Evolutionary conservation across 2,888 invertebrate genomes (phyloP), one percentile per base, ranked within the genome.

Genomic region (Pachliopta kotzebuea): DNA sequence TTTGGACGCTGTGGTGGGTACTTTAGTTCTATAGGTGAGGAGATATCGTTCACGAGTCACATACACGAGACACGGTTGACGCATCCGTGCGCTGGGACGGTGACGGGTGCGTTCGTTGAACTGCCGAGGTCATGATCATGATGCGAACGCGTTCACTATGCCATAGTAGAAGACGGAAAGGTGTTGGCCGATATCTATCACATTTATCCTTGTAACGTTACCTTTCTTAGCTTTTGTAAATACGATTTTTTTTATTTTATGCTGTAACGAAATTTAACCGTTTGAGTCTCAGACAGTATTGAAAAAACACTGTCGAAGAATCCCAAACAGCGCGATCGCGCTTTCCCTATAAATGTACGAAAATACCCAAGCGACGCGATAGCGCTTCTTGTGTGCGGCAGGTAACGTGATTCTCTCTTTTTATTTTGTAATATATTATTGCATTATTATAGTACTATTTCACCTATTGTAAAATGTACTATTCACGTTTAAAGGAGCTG

Each of bases 111-210:
- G 90, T 88, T 85, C 90, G 86, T 90, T 91, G 90, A 90, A 88
- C 90, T 84, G 81, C 68, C 83, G 90, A 88, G 90, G 89, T 90
- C 90, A 90, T 86, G 88, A 89, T 71, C 77, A 80, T 86, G 86
- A 85, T 85, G 86, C 81, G 83, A 77, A 75, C 42, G 20, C 24
- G 31, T 49, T 37, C 60, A 55, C 24, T 7, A 31, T 54, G 54
- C 42, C 21, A 29, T 54, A 58, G 53, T 63, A 45, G 37, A 63
- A 26, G 29, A 60, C 53, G 26, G 42, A 62, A 49, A 18, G 57
- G 9, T 52, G 21, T 18, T 18, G 45, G 18, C 18, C n/a, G 45
- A 11, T n/a, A n/a, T 1, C 45, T 45, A 18, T 45, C 45, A 45
- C 2, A 45, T n/a, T 45, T 6, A 45, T 45, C 6, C 18, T 45